These are phyloP conservation scores for Actinia tenebrosa DNA, from an alignment of 64 coral and sea anemone species.

Conservation along the genomic window DNA sequence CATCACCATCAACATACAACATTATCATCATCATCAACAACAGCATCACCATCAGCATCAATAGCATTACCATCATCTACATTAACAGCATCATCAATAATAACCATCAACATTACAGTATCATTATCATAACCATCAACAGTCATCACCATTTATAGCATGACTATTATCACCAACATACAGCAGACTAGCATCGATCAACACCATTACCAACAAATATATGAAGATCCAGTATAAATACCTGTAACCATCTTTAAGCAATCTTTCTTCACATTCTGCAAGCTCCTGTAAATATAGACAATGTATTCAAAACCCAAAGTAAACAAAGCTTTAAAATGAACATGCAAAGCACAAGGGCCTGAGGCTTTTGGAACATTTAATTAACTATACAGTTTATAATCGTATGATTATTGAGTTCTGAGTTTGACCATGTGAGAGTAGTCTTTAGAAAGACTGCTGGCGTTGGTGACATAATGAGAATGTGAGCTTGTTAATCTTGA, in stretches of 20 bases:
- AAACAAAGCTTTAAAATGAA: no score
- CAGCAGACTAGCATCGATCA: not conserved
- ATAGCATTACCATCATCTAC: not conserved
- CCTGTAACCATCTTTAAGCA: conserved; percentile 92
- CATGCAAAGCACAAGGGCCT: no score
- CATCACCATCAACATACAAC: no score
- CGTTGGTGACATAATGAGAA: no score
- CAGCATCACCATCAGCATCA: not conserved
- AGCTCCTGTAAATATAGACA: conserved; percentile 53
- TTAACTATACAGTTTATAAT: no score
- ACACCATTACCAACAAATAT: no score
- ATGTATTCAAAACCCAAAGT: not conserved
- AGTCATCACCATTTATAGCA: not conserved
- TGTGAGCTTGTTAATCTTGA: no score
- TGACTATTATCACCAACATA: no score
- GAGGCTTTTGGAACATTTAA: no score
- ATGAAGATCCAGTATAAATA: not conserved
- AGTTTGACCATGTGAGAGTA: no score
- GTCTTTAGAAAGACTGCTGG: no score
- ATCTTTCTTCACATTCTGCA: conserved; percentile 71
- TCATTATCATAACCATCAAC: not conserved
- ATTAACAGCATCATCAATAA: not conserved
- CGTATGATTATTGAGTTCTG: no score
- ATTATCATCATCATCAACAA: not conserved
- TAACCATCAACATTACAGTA: not conserved